Evolutionary conservation across 2,797 vertebrate genomes (phyloP).

Genomic region (Hypotaenidia philippensis): DNA sequence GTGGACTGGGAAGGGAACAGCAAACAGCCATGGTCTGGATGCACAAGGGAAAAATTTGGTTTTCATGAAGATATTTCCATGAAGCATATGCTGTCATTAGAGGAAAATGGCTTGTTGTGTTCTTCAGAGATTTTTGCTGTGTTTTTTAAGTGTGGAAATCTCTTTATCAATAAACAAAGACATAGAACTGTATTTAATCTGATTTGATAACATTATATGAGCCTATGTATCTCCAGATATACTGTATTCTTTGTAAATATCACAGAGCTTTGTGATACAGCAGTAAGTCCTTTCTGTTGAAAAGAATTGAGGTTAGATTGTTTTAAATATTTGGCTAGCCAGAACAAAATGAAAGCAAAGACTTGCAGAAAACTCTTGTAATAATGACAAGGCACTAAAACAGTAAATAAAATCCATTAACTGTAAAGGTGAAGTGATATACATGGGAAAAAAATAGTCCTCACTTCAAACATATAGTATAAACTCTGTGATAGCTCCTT

Average conservation of each 20-base stretch:
- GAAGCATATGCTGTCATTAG: neutral
- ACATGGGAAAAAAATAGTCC: neutral
- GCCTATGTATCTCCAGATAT: neutral
- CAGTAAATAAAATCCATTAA: neutral
- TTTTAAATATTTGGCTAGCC: neutral
- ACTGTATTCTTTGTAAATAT: neutral
- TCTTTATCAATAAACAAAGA: neutral
- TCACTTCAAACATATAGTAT: neutral
- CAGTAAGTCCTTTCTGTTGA: neutral
- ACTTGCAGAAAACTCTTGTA: neutral
- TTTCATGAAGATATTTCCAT: neutral
- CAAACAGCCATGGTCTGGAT: neutral
- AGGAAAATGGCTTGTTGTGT: neutral
- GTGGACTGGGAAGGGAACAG: neutral
- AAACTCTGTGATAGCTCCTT: neutral
- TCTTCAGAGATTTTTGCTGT: neutral
- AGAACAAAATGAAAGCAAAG: neutral
- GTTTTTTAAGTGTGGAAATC: neutral
- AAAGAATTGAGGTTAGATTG: neutral
- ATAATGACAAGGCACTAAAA: neutral
- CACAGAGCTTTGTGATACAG: neutral
- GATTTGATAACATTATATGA: neutral
- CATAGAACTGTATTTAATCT: neutral
- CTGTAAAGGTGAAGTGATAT: neutral
- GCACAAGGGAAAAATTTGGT: neutral